phyloP scores from a whole-genome alignment of 92 coral and sea anemone genomes.

The Epizoanthus ramosus region DNA sequence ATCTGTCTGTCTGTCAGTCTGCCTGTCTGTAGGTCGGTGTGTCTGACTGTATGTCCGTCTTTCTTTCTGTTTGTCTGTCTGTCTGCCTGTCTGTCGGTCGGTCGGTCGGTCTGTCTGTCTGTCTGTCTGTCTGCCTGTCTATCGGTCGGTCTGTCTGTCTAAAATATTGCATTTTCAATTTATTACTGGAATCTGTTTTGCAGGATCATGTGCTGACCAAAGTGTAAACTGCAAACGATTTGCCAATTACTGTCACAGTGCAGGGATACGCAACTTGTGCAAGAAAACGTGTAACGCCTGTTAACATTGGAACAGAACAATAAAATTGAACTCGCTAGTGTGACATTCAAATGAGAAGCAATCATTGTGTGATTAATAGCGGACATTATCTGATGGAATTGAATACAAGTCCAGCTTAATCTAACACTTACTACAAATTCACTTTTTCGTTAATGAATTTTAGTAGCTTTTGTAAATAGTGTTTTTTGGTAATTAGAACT shows the following conservation, averaged over 20 bases:
- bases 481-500: no score
- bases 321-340: no score
- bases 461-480: no score
- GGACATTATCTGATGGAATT: no score
- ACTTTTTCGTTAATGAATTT: no score
- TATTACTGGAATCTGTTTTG: not conserved
- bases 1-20: not conserved
- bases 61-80: not conserved
- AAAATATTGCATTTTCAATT: not conserved
- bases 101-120: not conserved
- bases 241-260: slow-evolving; percentile 5
- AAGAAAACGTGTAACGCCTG: slow-evolving; percentile 17
- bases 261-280: slow-evolving; percentile 12
- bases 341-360: no score
- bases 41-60: not conserved
- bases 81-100: not conserved
- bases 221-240: slow-evolving; percentile 15
- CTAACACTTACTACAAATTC: no score
- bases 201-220: slow-evolving; percentile 16
- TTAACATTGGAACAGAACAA: not conserved
- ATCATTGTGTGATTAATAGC: no score
- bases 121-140: not conserved
- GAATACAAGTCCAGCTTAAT: no score
- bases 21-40: not conserved
- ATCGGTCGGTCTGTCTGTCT: not conserved